These are phyloP conservation scores for Brachyhypopomus occidentalis DNA, from an alignment of 2,113 vertebrate genomes.

Conservation along the genomic window DNA sequence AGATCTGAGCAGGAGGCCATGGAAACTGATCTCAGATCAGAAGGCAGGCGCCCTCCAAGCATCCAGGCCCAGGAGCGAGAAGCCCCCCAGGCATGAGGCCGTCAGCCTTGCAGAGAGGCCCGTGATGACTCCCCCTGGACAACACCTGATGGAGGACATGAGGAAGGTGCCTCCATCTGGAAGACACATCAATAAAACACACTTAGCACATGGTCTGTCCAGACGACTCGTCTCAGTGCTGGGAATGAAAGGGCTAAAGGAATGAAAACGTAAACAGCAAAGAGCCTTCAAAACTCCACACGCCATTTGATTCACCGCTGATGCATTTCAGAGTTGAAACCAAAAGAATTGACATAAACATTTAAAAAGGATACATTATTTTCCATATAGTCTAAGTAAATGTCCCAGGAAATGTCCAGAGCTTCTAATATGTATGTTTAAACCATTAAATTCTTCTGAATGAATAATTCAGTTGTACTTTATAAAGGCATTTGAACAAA, in stretches of 20 bases:
- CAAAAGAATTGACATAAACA: background rate
- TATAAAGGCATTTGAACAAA: background rate
- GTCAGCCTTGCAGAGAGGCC: background rate
- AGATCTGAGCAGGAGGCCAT: background rate
- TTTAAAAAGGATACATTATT: background rate
- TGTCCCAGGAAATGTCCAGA: no score
- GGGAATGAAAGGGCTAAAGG: background rate
- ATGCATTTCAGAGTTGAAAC: background rate
- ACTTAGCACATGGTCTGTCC: no score
- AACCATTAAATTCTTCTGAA: background rate
- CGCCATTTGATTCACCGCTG: background rate
- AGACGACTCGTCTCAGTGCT: background rate
- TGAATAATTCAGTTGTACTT: background rate
- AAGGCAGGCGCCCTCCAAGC: background rate
- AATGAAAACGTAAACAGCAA: background rate
- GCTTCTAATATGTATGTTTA: no score
- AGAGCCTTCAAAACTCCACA: background rate
- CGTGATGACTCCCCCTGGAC: background rate
- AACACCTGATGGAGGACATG: background rate
- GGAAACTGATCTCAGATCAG: constrained; percentile 14
- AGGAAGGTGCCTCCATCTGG: background rate
- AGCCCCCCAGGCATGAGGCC: background rate
- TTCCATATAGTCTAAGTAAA: no score
- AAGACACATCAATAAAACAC: constrained; percentile 1
- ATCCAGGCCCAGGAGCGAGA: background rate